Evolutionary conservation across 1,140 invertebrate genomes (phyloP), one percentile per base, ranked within the genome.

Genomic region (Schmidtea mediterranea): DNA sequence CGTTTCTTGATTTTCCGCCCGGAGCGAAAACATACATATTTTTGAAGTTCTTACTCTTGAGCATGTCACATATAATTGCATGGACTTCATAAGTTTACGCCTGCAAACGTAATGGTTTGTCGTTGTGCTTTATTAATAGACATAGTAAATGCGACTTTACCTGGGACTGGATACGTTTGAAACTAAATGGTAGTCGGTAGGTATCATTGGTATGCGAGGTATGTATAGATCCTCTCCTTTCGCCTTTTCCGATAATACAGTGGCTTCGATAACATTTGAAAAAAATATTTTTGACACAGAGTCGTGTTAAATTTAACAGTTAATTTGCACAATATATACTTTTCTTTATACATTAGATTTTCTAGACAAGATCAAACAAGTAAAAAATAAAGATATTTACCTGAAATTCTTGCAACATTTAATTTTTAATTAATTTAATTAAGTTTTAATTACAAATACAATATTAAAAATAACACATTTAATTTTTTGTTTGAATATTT

Each of bases 71-170:
- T 46, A 46, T 9, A 46, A 46, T 18, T 22, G 45, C 45, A 46
- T n/a, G 9, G 9, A 22, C 10, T 46, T 23, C n/a, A 9, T 23
- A 46, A 16, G 23, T 22, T 12, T 19, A 46, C n/a, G 10, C 45
- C 45, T n/a, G 9, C 6, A 59, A 56, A 16, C 15, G 47, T 36
- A 2, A 63, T 45, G 3, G 61, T 54, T 56, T 72, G 68, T 13
- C 71, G 68, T 58, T 74, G 71, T 6, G 67, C 52, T 58, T 73
- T 72, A 55, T 72, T 73, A 3, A 73, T 68, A 0, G 69, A 68
- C 58, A 72, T 69, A 22, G 68, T 62, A 58, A 71, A 73, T 2
- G 57, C 54, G 1, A 67, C 46, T 50, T 60, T 54, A 1, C 73
- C 36, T 21, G 68, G 66, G 61, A 73, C 71, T 53, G 73, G 69